Base-by-base conservation (phyloP, 92 coral and sea anemone genomes). In the Galaxea fascicularis region DNA sequence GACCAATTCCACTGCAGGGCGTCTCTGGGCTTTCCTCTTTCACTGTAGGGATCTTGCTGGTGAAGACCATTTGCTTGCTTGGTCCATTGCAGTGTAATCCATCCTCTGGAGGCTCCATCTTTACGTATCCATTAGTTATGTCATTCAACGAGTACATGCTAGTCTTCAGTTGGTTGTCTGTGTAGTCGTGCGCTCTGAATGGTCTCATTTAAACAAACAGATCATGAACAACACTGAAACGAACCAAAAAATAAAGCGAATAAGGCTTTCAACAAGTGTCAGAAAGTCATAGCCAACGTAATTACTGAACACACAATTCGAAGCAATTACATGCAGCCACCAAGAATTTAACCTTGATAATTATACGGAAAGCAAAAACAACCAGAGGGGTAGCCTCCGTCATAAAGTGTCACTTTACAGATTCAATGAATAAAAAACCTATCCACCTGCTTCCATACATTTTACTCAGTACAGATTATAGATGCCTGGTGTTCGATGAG, bases 131-230 rank as follows among this genome's bases (percentile, higher is more conserved):
- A 28, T 29, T 67, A 10, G 74, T 30, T 47, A 66, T 49, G 30
- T 65, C 53, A 9, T 66, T 79, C 15, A 65, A 66, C 22, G 74
- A 67, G 27, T 79, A 79, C 75, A 66, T 79, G 0, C 14, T 53
- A 29, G 69, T 44, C 25, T 10, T 58, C 71, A 7, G 4, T 56
- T 64, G 58, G n/a, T 20, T 47, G 59, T 15, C 41, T 30, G 22
- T n/a, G 35, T 5, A 22, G 4, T 22, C 10, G 16, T 22, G 31
- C 67, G 0, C 1, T 27, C 13, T n/a, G 14, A 27, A 27, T 65
- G 70, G 8, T 27, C n/a, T 65, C 44, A 65, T 10, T 65, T 12
- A 65, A 44, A 65, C 4, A 14, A 7, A 28, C 70, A 16, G 1
- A 27, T 63, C 70, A 11, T 65, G 70, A n/a, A 28, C 13, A 62